Evolutionary conservation across 2,113 vertebrate genomes (phyloP), one percentile per base, ranked within the genome.

Genomic region (Saccopteryx bilineata): DNA sequence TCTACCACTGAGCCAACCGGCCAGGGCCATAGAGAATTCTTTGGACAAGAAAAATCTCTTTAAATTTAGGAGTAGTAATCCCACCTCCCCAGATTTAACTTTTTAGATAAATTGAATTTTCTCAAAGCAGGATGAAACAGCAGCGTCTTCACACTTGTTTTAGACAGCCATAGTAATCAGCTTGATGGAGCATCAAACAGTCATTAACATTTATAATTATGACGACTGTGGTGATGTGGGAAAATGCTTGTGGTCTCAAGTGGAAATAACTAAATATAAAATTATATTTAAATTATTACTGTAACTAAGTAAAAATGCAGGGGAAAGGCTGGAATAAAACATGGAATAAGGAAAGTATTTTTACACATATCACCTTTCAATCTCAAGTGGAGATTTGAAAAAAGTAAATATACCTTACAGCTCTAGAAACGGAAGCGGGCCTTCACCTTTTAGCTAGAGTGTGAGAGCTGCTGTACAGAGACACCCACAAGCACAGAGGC

Each of bases 151-250:
- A 76, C 90, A 56, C 5, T 84, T 7, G 8, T 82, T 90, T 85
- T 88, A 96, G 89, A 95, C 54, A 92, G 87, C 88, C 78, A 56
- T 2, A 39, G 54, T 58, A 28, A 91, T 93, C 89, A 56, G 61
- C 72, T 85, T 91, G 89, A 91, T 63, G 82, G 71, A 85, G 81
- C 93, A 96, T 87, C 94, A 95, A 94, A 33, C 54, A 92, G 72
- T 91, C 66, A 94, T 93, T 94, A 97, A 89, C 66, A 95, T 93
- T 76, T 88, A 78, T 91, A 96, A 93, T 94, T 94, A 72, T 46
- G 78, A 88, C 80, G 82, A 85, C 66, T 82, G 84, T 82, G 87
- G 92, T 0, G 8, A 74, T 80, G n/a, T 13, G 50, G 83, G 31
- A 68, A 92, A 96, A 93, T 61, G 61, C 61, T 95, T 87, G 78